A percentile compares a stretch with the other conserved stretches of the same genome.
These are phyloP conservation scores for Zophobas morio DNA, from an alignment of 1,140 invertebrate genomes.

Conservation along the genomic window DNA sequence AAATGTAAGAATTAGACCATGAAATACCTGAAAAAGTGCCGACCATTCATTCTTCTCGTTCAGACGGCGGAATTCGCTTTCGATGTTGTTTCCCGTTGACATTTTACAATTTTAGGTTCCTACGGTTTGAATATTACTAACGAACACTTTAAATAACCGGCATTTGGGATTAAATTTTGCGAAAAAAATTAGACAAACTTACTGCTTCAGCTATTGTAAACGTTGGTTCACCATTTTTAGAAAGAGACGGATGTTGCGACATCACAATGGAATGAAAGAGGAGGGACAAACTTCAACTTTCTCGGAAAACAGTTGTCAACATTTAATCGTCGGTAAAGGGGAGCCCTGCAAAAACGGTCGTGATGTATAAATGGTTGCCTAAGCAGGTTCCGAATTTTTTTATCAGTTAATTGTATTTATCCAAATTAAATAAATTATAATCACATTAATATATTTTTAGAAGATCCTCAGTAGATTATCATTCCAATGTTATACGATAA, in stretches of 20 bases:
- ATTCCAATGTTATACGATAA: too few relatives aligned
- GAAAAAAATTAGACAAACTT: slow-evolving; percentile 48
- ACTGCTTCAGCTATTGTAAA: slow-evolving; percentile 49
- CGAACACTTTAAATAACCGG: slow-evolving; percentile 42
- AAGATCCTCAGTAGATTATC: too few relatives aligned
- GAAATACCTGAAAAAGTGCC: slow-evolving; percentile 76
- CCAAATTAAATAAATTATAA: too few relatives aligned
- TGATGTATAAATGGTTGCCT: slow-evolving; percentile 13
- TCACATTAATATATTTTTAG: too few relatives aligned
- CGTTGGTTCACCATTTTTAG: slow-evolving; percentile 56
- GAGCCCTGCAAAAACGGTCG: background rate
- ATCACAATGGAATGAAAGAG: background rate
- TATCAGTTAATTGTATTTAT: too few relatives aligned
- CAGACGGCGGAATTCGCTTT: slow-evolving; percentile 79
- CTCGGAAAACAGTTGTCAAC: slow-evolving; percentile 47
- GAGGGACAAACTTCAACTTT: slow-evolving; percentile 42
- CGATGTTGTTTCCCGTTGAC: slow-evolving; percentile 72
- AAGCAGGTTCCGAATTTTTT: background rate
- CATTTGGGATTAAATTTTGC: slow-evolving; percentile 43
- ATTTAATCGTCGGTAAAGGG: slow-evolving; percentile 40
- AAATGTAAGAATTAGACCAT: slow-evolving; percentile 31
- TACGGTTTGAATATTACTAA: slow-evolving; percentile 19
- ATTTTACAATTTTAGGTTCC: slow-evolving; percentile 55
- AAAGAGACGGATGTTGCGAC: slow-evolving; percentile 46
- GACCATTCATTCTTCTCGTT: slow-evolving; percentile 76